A percentile compares a stretch with the other conserved stretches of the same genome.
These are phyloP conservation scores for Papilio machaon DNA, from an alignment of 1,140 invertebrate genomes.

Conservation along the genomic window DNA sequence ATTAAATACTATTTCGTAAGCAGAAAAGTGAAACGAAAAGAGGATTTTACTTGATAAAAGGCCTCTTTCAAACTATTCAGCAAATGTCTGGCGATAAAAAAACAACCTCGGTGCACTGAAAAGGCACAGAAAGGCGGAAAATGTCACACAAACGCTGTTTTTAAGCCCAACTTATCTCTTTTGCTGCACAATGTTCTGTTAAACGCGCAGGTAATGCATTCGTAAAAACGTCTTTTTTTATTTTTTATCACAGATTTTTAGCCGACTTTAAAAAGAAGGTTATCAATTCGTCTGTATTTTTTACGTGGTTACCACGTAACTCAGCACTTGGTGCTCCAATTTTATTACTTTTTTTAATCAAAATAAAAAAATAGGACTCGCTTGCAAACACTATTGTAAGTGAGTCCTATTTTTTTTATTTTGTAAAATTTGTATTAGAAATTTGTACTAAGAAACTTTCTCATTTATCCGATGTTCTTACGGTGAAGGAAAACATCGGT, in stretches of 20 bases:
- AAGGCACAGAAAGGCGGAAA: conserved; percentile 14
- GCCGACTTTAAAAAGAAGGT: neutral
- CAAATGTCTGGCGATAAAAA: conserved; percentile 17
- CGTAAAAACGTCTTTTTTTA: neutral
- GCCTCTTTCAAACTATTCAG: conserved; percentile 3
- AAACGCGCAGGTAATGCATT: neutral
- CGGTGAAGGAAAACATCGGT: too few relatives aligned
- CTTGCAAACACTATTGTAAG: too few relatives aligned
- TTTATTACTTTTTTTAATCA: too few relatives aligned
- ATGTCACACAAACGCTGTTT: conserved; percentile 19
- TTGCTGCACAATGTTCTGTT: neutral
- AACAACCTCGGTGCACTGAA: neutral
- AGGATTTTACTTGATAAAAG: conserved; percentile 11
- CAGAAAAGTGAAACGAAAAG: conserved; percentile 10
- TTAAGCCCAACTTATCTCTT: conserved; percentile 1
- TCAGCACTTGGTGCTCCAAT: too few relatives aligned
- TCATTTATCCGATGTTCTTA: too few relatives aligned
- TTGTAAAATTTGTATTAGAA: too few relatives aligned
- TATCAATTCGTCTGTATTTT: too few relatives aligned
- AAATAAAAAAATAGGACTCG: too few relatives aligned
- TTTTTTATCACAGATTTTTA: neutral
- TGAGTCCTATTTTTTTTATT: too few relatives aligned
- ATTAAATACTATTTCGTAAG: neutral
- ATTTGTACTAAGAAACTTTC: too few relatives aligned
- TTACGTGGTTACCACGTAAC: too few relatives aligned